Base-by-base conservation (phyloP, 1,140 invertebrate genomes). In the Dinothrombium tinctorium region DNA sequence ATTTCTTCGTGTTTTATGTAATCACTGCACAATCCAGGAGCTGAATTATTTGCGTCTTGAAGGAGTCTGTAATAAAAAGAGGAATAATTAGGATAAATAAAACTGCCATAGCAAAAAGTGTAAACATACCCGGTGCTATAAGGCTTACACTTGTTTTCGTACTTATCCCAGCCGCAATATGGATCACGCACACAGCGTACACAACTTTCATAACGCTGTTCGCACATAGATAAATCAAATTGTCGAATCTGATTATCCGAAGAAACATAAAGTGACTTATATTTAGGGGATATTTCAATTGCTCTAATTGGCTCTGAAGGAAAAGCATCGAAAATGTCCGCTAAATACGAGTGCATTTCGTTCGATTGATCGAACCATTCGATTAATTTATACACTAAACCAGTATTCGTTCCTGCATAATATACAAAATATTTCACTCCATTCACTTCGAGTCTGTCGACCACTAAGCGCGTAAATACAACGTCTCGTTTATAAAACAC, bases 91-190 rank as follows among this genome's bases (percentile, higher is more conserved):
- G n/a, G n/a, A n/a, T n/a, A n/a, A n/a, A n/a, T n/a, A n/a, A n/a
- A n/a, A n/a, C n/a, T 28, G 26, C 26, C 7, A 28, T 8, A 28
- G n/a, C 7, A 28, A 28, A 28, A 17, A 19, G 25, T 2, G 2
- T 23, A 21, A 46, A 62, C 59, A 65, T 64, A 78, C 75, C 78
- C 78, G 42, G 73, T 69, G 50, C 68, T 62, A 51, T 81, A 83
- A 11, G 78, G 74, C 49, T 73, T 71, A 59, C 81, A 86, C 24
- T 70, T 70, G 43, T 72, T 73, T 12, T 69, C 67, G 44, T 83
- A 77, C 49, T 77, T 72, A 53, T 84, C 79, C 81, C 81, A 84
- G 11, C 80, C 81, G 54, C 81, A 86, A 56, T 84, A 84, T 0
- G 80, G 81, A 62, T 86, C 81, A 49, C 73, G 70, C 17, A 81